Evolutionary conservation across 2,888 invertebrate species (phyloP).

Genomic region (Tipula vernalis): DNA sequence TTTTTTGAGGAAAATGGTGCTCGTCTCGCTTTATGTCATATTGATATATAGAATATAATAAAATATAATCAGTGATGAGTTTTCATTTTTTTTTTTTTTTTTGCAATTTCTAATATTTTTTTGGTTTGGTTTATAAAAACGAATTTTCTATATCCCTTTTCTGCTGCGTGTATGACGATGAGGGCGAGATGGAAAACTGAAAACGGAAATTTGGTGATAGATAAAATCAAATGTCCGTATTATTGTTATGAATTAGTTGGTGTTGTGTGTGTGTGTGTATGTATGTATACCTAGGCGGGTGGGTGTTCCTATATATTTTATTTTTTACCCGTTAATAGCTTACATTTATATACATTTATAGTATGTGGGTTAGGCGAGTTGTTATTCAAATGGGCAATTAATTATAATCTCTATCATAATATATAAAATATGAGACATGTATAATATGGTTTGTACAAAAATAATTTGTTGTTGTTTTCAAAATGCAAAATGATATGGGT

Average conservation of each 20-base stretch:
- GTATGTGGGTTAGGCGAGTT: not conserved
- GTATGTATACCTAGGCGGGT: not conserved
- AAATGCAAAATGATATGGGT: not conserved
- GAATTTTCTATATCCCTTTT: not conserved
- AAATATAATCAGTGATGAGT: not conserved
- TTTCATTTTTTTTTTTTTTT: not conserved
- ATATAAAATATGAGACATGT: not conserved
- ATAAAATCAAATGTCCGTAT: not conserved
- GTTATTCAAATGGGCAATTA: not conserved
- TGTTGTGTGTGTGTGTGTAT: not conserved
- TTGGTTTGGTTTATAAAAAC: not conserved
- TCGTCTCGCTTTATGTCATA: not conserved
- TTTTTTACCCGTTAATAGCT: not conserved
- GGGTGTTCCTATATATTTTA: not conserved
- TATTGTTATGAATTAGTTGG: not conserved
- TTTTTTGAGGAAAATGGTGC: not conserved
- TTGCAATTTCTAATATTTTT: not conserved
- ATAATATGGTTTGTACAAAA: not conserved
- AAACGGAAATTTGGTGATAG: slow-evolving; percentile 4
- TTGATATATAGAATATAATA: not conserved
- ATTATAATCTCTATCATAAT: not conserved
- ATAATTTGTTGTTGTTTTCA: not conserved
- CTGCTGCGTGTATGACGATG: not conserved
- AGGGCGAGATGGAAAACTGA: not conserved
- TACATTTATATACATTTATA: not conserved